Base-by-base conservation (phyloP, 2,113 vertebrate species). In the Alces alces region DNA sequence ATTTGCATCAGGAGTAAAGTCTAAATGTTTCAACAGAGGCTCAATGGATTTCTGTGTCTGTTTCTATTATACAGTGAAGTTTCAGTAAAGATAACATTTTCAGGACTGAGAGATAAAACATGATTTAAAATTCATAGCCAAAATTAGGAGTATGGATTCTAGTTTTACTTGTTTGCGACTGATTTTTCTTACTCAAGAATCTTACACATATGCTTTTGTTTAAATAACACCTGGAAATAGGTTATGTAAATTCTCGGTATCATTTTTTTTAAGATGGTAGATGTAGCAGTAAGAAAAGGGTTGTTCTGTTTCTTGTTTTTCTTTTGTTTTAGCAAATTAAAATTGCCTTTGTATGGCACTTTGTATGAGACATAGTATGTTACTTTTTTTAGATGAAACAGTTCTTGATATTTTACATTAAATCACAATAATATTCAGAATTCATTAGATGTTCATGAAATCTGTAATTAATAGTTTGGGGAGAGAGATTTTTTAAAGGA, bases 1-100 rank as follows among this genome's bases (percentile, higher is more conserved):
- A 61, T 89, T 93, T 92, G 8, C 43, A 52, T 88, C 54, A 82
- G 79, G 45, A 86, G 60, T 93, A 97, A 94, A 96, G 43, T 80
- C 36, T 79, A 30, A 86, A 94, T 52, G 25, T 47, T 95, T 89
- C 82, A 93, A 5, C 33, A 78, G 76, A 94, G 47, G 6, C 36
- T 64, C 66, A 73, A 0, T 93, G 79, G 27, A 36, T 89, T 96
- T 54, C 60, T 86, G 57, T 93, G 14, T 78, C 28, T 86, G 16
- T 97, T 93, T 85, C 11, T 93, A 4, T 79, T 66, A 79, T 1
- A 60, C 39, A 84, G 1, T 73, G 45, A 90, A 11, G 15, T 95
- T 96, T 95, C 91, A 96, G 43, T 86, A 58, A 95, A 91, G n/a
- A 70, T 43, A 61, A 93, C 85, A 76, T 91, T 94, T 89, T 43